phyloP scores from a whole-genome alignment of 2,888 invertebrate species.

The Drosophila anceps region DNA sequence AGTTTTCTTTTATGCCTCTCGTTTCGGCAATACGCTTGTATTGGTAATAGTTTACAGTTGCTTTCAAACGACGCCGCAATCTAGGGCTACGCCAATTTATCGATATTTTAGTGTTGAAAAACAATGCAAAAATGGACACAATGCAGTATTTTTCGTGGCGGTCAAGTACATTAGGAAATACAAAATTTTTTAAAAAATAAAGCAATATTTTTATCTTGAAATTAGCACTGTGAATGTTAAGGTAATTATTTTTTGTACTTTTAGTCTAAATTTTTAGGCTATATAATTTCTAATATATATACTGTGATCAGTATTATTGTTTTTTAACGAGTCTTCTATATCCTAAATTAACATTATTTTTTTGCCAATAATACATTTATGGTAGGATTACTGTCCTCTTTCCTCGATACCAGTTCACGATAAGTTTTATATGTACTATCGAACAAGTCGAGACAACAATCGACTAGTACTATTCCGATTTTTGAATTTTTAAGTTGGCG shows the following conservation, averaged over 20 bases:
- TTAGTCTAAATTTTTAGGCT: neutral
- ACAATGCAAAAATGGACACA: neutral
- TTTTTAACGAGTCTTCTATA: too few species aligned
- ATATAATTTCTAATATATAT: neutral
- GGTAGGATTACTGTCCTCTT: too few species aligned
- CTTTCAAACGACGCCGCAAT: slow-evolving; percentile 75
- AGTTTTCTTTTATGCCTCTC: slow-evolving; percentile 48
- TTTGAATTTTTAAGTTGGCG: neutral
- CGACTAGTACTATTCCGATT: neutral
- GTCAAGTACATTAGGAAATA: neutral
- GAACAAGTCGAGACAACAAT: neutral
- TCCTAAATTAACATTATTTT: too few species aligned
- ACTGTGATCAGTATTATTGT: too few species aligned
- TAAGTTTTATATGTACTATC: neutral
- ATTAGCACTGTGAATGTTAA: neutral
- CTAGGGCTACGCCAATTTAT: slow-evolving; percentile 53
- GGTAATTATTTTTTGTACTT: neutral
- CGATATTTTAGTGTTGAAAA: slow-evolving; percentile 53
- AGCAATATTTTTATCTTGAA: neutral
- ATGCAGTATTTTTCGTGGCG: slow-evolving; percentile 9
- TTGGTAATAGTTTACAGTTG: slow-evolving; percentile 78
- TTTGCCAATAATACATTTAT: too few species aligned
- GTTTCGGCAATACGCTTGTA: slow-evolving; percentile 51
- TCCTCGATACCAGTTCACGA: neutral
- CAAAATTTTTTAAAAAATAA: neutral